Conservation (phyloP, 2,113 vertebrate species). For the Rhinichthys klamathensis region DNA sequence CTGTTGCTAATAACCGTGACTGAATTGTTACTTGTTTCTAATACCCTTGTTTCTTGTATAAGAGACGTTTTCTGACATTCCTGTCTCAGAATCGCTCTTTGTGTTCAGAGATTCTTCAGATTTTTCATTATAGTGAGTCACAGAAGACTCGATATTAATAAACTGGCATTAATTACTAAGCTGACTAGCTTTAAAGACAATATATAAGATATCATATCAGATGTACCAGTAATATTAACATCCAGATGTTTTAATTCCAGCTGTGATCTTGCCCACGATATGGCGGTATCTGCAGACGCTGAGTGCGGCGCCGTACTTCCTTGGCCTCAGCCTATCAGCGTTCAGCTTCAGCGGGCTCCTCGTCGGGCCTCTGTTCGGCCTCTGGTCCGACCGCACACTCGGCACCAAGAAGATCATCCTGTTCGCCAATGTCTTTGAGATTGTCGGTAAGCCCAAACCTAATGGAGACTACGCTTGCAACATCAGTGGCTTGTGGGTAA, state of each 20-base stretch:
- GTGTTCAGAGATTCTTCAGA: slow-evolving; percentile 6
- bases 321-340: slow-evolving; percentile 80
- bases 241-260: slow-evolving; percentile 56
- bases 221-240: background rate
- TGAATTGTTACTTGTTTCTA: background rate
- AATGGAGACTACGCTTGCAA: background rate
- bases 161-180: background rate
- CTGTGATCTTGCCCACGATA: slow-evolving; percentile 85
- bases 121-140: background rate
- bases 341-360: slow-evolving; percentile 83
- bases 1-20: background rate
- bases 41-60: background rate
- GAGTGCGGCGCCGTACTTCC: slow-evolving; percentile 77
- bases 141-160: background rate
- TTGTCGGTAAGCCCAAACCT: slow-evolving; percentile 71
- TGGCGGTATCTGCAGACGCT: slow-evolving; percentile 82
- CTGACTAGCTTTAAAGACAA: background rate
- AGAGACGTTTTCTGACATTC: background rate
- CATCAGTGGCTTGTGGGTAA: background rate
- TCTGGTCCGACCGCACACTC: slow-evolving; percentile 77
- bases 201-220: background rate
- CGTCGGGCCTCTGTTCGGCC: slow-evolving; percentile 78
- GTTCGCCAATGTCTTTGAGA: slow-evolving; percentile 82
- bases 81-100: background rate
- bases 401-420: slow-evolving; percentile 81